These are phyloP conservation scores for Hofmannophila pseudospretella DNA, from an alignment of 2,888 invertebrate genomes.

Conservation along the genomic window DNA sequence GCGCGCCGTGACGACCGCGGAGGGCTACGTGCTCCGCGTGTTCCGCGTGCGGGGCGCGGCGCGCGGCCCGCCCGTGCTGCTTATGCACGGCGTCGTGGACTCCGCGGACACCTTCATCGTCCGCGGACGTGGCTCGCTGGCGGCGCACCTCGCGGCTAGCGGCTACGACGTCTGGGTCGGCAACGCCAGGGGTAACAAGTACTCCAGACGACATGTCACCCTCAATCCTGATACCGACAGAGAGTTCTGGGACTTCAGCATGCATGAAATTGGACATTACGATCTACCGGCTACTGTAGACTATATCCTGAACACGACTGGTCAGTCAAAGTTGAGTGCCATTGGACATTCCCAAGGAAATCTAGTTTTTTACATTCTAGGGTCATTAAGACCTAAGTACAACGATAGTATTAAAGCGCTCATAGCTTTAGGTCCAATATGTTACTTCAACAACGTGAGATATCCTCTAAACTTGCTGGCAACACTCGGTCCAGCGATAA, in stretches of 20 bases:
- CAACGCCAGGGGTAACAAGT: conserved; percentile 42
- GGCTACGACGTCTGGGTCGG: conserved; percentile 61
- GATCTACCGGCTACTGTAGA: conserved; percentile 58
- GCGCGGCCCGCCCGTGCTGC: conserved; percentile 23
- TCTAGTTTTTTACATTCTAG: conserved; percentile 70
- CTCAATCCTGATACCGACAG: conserved; percentile 54
- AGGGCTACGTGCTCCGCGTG: conserved; percentile 33
- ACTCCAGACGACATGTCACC: conserved; percentile 48
- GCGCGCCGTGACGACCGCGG: conserved; percentile 26
- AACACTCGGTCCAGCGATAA: conserved; percentile 31
- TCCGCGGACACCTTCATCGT: conserved; percentile 34
- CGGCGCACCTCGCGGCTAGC: conserved; percentile 23
- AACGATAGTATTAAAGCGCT: conserved; percentile 71
- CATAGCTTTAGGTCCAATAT: conserved; percentile 75
- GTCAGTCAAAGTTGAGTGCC: conserved; percentile 66
- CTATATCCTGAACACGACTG: conserved; percentile 40
- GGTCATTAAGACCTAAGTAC: conserved; percentile 68
- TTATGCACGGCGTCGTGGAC: conserved; percentile 39
- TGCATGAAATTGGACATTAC: conserved; percentile 50
- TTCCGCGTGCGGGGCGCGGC: conserved; percentile 28
- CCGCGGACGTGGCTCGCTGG: conserved; percentile 29
- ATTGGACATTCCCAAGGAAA: conserved; percentile 83
- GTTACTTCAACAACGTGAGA: conserved; percentile 52
- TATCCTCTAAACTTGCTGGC: conserved; percentile 30
- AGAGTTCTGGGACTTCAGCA: conserved; percentile 19